A percentile compares a stretch with the other conserved stretches of the same genome.
Conservation (phyloP, 2,888 invertebrate species). For the Apamea anceps region DNA sequence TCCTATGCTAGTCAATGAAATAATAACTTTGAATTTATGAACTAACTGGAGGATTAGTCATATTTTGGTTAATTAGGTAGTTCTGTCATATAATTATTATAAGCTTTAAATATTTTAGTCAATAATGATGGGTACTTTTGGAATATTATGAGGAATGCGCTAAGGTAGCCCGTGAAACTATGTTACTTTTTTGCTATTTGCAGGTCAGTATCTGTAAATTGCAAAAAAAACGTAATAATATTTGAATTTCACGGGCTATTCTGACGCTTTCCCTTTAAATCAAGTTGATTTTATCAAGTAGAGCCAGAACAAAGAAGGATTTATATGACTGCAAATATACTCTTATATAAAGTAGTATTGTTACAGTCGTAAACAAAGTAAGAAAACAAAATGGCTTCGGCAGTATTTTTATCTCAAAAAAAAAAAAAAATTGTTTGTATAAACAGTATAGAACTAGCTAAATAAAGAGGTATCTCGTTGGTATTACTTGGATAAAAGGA, state of each 20-base stretch:
- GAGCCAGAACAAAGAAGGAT: neutral
- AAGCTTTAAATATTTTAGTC: constrained; percentile 29
- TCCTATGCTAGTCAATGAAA: constrained; percentile 79
- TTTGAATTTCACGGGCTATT: neutral
- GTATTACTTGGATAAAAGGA: neutral
- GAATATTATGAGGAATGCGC: neutral
- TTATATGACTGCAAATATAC: neutral
- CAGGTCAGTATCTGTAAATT: neutral
- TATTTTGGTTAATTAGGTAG: constrained; percentile 12
- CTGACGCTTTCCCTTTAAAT: neutral
- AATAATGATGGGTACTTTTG: constrained; percentile 17
- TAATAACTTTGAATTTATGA: constrained; percentile 54
- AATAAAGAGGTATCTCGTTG: neutral
- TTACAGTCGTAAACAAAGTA: neutral
- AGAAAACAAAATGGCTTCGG: neutral
- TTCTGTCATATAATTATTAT: constrained; percentile 26
- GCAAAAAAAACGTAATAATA: neutral
- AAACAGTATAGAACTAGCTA: neutral
- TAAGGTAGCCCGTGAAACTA: neutral
- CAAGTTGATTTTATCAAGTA: neutral
- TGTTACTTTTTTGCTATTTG: neutral
- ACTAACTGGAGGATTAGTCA: constrained; percentile 68
- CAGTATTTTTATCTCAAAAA: neutral
- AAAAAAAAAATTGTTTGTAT: neutral
- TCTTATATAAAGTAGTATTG: neutral